Evolutionary conservation across 2,797 vertebrate genomes (phyloP).

Genomic region (Galaxias olidus): DNA sequence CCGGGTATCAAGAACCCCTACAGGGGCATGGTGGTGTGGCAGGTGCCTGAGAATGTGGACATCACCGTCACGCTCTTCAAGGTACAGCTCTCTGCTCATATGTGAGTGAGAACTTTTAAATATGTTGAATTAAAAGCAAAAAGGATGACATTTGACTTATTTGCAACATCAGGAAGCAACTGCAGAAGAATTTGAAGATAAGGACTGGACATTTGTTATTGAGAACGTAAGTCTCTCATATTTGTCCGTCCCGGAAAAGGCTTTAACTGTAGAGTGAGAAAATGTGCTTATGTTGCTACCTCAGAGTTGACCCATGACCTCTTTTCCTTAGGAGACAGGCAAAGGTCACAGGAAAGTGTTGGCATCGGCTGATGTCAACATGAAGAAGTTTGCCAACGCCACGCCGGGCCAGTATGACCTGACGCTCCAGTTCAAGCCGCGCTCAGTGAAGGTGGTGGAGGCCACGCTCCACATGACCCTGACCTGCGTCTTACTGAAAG

Average conservation of each 20-base stretch:
- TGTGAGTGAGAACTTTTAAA: not conserved
- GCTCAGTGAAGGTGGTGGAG: constrained; percentile 88
- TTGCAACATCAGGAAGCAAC: constrained; percentile 77
- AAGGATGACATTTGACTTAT: not conserved
- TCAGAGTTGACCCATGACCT: constrained; percentile 1
- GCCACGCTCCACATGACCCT: constrained; percentile 83
- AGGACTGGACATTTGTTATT: constrained; percentile 90
- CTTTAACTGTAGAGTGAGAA: not conserved
- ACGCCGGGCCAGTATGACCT: constrained; percentile 76
- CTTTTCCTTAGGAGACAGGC: constrained; percentile 79
- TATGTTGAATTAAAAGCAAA: not conserved
- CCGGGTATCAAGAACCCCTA: constrained; percentile 89
- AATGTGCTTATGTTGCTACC: not conserved
- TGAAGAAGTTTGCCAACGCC: constrained; percentile 81
- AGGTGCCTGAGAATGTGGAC: constrained; percentile 86
- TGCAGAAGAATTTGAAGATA: constrained; percentile 89
- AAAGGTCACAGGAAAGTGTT: constrained; percentile 83
- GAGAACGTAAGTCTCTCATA: constrained; percentile 80
- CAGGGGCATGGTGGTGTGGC: constrained; percentile 85
- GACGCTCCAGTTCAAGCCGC: constrained; percentile 79
- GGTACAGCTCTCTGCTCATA: constrained; percentile 57
- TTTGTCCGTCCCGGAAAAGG: not conserved
- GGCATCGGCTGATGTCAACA: constrained; percentile 83
- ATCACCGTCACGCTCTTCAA: constrained; percentile 88
- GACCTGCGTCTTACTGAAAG: constrained; percentile 84